These are phyloP conservation scores for Cetoscarus ocellatus DNA, from an alignment of 2,797 vertebrate species.

Conservation along the genomic window DNA sequence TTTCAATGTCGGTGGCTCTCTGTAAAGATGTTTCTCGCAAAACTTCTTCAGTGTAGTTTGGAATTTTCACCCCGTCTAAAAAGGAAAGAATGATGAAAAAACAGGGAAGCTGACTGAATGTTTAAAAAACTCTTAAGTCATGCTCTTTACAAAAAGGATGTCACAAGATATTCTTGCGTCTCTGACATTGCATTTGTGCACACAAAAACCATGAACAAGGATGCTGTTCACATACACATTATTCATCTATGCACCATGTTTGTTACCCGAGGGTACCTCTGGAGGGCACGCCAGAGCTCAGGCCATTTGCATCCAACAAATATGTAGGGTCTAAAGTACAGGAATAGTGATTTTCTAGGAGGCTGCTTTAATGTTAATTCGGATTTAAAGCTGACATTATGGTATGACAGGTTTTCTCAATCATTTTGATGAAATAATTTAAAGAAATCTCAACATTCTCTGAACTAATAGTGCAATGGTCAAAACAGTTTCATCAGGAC, in stretches of 20 bases:
- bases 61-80: slow-evolving; percentile 70
- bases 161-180: background rate
- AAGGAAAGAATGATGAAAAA: background rate
- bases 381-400: too few relatives aligned
- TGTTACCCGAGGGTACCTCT: background rate
- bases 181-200: too few relatives aligned
- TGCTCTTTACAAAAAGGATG: background rate
- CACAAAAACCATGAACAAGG: background rate
- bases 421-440: too few relatives aligned
- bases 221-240: background rate
- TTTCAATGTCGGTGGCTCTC: slow-evolving; percentile 66
- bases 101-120: background rate
- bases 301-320: too few relatives aligned
- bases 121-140: background rate
- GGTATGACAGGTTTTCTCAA: too few relatives aligned
- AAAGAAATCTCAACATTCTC: too few relatives aligned
- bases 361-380: too few relatives aligned
- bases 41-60: slow-evolving; percentile 62
- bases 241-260: background rate
- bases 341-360: too few relatives aligned
- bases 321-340: too few relatives aligned
- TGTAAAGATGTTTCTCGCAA: slow-evolving; percentile 52
- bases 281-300: background rate
- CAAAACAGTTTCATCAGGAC: too few relatives aligned
- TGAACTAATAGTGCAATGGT: too few relatives aligned